phyloP scores from a whole-genome alignment of 2,888 invertebrate species.

The Drosophila niveifrons region DNA sequence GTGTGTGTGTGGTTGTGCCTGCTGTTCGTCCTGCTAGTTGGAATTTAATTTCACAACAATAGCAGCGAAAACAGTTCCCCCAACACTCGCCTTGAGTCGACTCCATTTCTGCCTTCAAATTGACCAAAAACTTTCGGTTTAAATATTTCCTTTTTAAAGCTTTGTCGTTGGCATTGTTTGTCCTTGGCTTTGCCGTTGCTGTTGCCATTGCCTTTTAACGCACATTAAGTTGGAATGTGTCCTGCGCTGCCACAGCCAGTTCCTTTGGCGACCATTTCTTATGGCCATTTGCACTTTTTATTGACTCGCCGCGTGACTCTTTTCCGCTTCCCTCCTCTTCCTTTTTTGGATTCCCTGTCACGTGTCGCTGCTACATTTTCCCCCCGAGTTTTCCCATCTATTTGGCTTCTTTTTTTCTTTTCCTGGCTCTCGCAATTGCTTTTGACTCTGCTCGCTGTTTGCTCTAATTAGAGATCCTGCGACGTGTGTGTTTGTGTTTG shows the following conservation, averaged over 20 bases:
- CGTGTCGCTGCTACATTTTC: constrained; percentile 19
- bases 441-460: constrained; percentile 26
- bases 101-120: constrained; percentile 24
- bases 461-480: constrained; percentile 62
- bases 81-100: background rate
- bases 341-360: constrained; percentile 16
- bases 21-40: constrained; percentile 53
- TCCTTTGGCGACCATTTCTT: constrained; percentile 73
- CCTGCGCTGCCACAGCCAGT: constrained; percentile 55
- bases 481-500: constrained; percentile 12
- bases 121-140: constrained; percentile 76
- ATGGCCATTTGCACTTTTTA: constrained; percentile 78
- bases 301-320: constrained; percentile 68
- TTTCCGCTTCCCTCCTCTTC: constrained; percentile 24
- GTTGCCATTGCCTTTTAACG: constrained; percentile 68
- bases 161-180: constrained; percentile 16
- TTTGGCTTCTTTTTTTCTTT: background rate
- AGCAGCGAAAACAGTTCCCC: constrained; percentile 28
- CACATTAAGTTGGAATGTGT: constrained; percentile 78
- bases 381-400: constrained; percentile 5
- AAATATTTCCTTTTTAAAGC: constrained; percentile 80
- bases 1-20: background rate
- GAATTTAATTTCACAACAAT: constrained; percentile 79
- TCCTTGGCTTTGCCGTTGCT: constrained; percentile 14
- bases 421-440: constrained; percentile 5